phyloP scores from a whole-genome alignment of 64 coral and sea anemone species.

The Stichodactyla helianthus region DNA sequence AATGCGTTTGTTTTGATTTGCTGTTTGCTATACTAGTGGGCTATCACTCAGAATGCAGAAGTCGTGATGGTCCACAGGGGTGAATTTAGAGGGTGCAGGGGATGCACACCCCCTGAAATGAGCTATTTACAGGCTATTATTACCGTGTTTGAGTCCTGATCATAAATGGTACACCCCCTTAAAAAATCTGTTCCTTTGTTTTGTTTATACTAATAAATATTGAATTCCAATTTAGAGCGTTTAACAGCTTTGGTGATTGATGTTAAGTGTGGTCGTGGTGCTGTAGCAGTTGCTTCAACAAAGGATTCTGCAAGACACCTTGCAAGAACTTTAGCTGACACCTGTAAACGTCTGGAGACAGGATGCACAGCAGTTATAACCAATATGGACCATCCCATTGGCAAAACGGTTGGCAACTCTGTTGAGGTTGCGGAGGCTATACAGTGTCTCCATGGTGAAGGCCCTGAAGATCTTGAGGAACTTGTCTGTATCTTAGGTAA shows the following conservation, averaged over 20 bases:
- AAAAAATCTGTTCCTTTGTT: no score
- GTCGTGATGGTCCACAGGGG: no score
- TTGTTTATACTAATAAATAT: neutral
- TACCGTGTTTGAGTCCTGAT: no score
- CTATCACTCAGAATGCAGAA: no score
- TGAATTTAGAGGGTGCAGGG: no score
- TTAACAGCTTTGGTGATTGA: conserved; percentile 76
- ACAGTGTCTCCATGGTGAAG: conserved; percentile 78
- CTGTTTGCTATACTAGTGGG: no score
- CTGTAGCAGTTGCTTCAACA: conserved; percentile 60
- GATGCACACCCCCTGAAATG: no score
- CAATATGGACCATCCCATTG: conserved; percentile 87
- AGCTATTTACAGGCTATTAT: no score
- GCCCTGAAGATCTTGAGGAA: conserved; percentile 83
- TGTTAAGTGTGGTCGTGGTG: conserved; percentile 86
- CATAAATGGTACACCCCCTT: no score
- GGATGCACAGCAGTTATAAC: conserved; percentile 74
- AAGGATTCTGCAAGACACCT: conserved; percentile 44
- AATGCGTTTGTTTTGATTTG: no score
- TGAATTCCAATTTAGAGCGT: conserved; percentile 34
- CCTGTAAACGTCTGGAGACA: conserved; percentile 56
- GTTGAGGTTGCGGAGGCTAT: conserved; percentile 88
- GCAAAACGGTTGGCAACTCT: conserved; percentile 72
- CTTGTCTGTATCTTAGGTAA: conserved; percentile 82
- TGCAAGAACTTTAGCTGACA: conserved; percentile 50